Conservation (phyloP, 92 coral and sea anemone species). For the Porites cylindrica region DNA sequence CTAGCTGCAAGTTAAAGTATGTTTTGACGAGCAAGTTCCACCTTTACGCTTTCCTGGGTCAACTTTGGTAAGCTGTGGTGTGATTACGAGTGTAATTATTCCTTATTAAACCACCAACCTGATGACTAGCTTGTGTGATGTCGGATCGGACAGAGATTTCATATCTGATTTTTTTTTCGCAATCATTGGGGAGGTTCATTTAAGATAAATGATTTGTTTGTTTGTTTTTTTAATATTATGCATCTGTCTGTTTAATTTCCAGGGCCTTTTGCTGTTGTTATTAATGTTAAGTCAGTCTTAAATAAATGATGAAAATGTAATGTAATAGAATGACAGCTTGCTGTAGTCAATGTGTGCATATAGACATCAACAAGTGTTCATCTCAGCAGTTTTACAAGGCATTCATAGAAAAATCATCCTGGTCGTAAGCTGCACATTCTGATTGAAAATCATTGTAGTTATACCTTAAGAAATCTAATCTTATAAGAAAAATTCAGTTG, state of each 20-base stretch:
- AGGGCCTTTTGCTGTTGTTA: neutral
- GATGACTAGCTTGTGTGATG: neutral
- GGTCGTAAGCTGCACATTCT: no score
- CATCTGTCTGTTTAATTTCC: neutral
- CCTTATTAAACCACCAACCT: neutral
- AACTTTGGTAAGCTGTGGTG: constrained; percentile 6
- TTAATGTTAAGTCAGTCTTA: neutral
- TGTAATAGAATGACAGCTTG: neutral
- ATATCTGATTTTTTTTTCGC: neutral
- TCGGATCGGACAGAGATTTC: neutral
- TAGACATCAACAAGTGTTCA: no score
- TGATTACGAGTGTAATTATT: neutral
- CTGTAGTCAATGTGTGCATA: no score
- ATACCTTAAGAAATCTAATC: neutral
- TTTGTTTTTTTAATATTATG: neutral
- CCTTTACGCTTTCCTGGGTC: neutral
- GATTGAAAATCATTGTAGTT: no score
- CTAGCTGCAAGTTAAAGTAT: constrained; percentile 2
- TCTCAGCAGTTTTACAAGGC: no score
- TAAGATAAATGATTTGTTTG: neutral
- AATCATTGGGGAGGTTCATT: neutral
- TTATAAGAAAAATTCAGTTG: no score
- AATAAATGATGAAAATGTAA: neutral
- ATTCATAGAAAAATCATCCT: no score
- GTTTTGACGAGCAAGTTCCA: constrained; percentile 7